phyloP scores from a whole-genome alignment of 2,113 vertebrate species.

The Lophochroa leadbeateri region DNA sequence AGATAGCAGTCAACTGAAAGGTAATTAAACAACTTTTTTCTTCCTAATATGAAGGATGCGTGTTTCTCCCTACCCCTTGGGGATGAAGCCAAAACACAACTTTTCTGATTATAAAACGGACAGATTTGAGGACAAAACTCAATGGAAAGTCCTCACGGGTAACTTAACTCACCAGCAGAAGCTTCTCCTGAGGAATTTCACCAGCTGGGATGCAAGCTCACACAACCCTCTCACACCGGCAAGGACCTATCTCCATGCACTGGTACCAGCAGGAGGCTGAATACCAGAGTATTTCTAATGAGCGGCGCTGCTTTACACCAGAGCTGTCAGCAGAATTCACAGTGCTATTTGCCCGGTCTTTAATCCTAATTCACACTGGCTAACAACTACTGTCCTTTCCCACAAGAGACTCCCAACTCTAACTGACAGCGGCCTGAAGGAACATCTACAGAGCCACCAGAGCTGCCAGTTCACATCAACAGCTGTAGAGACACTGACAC shows the following conservation, averaged over 20 bases:
- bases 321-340: neutral
- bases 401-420: neutral
- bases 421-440: neutral
- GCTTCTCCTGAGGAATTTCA: neutral
- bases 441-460: neutral
- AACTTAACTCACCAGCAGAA: neutral
- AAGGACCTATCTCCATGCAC: neutral
- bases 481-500: neutral
- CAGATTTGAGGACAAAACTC: constrained; percentile 6
- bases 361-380: neutral
- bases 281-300: neutral
- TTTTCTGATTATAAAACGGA: constrained; percentile 10
- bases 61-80: constrained; percentile 19
- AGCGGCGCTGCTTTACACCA: neutral
- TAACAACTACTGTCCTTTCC: neutral
- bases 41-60: constrained; percentile 23
- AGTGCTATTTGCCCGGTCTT: constrained; percentile 13
- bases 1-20: constrained; percentile 46
- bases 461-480: neutral
- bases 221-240: neutral
- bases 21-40: constrained; percentile 43
- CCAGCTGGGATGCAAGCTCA: neutral
- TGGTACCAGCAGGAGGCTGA: neutral
- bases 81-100: constrained; percentile 52
- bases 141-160: neutral